phyloP scores from a whole-genome alignment of 2,888 invertebrate genomes.

The Andrena minutula region DNA sequence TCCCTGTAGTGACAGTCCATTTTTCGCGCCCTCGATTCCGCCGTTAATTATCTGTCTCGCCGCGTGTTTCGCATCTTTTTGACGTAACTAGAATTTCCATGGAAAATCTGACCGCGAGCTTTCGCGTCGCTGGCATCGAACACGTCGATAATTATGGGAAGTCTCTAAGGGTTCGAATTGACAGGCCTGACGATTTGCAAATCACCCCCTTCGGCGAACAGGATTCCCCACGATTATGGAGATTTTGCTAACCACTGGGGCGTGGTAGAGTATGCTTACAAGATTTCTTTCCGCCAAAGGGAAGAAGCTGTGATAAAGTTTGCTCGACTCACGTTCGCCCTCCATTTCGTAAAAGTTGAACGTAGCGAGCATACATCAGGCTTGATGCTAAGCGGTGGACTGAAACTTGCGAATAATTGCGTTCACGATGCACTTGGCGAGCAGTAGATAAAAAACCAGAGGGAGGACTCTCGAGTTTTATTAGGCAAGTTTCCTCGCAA shows the following conservation, averaged over 20 bases:
- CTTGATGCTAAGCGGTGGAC: slow-evolving; percentile 40
- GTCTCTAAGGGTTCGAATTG: neutral
- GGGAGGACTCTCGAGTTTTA: slow-evolving; percentile 56
- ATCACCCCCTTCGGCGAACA: neutral
- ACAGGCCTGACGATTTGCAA: neutral
- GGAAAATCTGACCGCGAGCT: slow-evolving; percentile 18
- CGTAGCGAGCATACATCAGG: slow-evolving; percentile 62
- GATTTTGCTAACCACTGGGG: neutral
- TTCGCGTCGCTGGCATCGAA: neutral
- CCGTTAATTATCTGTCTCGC: slow-evolving; percentile 32
- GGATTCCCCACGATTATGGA: neutral
- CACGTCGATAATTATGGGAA: slow-evolving; percentile 20
- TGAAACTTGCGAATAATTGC: slow-evolving; percentile 66
- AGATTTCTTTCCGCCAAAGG: neutral
- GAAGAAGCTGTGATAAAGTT: neutral
- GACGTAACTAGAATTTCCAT: slow-evolving; percentile 49
- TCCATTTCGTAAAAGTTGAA: slow-evolving; percentile 56
- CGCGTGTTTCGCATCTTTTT: slow-evolving; percentile 7
- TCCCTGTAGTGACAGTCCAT: neutral
- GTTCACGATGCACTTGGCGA: slow-evolving; percentile 62
- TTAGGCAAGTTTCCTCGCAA: slow-evolving; percentile 52
- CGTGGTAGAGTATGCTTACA: neutral
- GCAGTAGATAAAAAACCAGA: slow-evolving; percentile 64
- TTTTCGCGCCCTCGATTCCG: slow-evolving; percentile 2
- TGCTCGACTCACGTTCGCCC: slow-evolving; percentile 11